Base-by-base conservation (phyloP, 2,113 vertebrate genomes). In the Orcinus orca region DNA sequence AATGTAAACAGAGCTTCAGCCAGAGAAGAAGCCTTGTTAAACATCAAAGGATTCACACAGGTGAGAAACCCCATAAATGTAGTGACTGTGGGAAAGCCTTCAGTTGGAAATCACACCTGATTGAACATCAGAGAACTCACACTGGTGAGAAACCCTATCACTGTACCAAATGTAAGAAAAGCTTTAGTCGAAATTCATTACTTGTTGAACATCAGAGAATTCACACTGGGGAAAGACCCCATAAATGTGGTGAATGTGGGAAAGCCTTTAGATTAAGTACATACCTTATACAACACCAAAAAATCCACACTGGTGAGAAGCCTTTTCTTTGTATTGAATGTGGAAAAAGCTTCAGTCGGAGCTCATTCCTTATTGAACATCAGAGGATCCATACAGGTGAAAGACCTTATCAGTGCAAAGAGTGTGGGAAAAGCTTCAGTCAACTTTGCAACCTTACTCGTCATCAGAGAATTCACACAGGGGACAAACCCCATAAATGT, bases 121-220 rank as follows among this genome's bases (percentile, higher is more conserved):
- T 97, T 82, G 97, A 98, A 38, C 98, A 98, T 93, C 98, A 98
- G 62, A 97, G 98, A 93, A 98, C 97, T 87, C 98, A 98, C 83
- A 98, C 97, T 81, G 98, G 97, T 88, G 98, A 98, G 71, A 98
- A 98, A 90, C 98, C 98, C 15, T 98, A 98, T 90, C 97, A 98
- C 62, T 98, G 98, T 93, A 98, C 96, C 84, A 98, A 98, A 96
- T 98, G 98, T 96, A 97, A 98, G 92, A 98, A 98, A 93, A 98
- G 97, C 86, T 98, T 98, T 95, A 98, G 97, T 95, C 92, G 98
- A 91, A 98, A 98, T 80, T 98, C 98, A 31, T 65, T 98, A 87
- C 97, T 98, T 63, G 97, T 98, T 95, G 97, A 98, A 74, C 98
- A 98, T 94, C 98, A 98, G 90, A 97, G 98, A 97, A 98, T 98